Percentiles rank a stretch among this genome's conserved stretches.
Conservation (phyloP, 2,113 vertebrate genomes). For the Tetrao urogallus region DNA sequence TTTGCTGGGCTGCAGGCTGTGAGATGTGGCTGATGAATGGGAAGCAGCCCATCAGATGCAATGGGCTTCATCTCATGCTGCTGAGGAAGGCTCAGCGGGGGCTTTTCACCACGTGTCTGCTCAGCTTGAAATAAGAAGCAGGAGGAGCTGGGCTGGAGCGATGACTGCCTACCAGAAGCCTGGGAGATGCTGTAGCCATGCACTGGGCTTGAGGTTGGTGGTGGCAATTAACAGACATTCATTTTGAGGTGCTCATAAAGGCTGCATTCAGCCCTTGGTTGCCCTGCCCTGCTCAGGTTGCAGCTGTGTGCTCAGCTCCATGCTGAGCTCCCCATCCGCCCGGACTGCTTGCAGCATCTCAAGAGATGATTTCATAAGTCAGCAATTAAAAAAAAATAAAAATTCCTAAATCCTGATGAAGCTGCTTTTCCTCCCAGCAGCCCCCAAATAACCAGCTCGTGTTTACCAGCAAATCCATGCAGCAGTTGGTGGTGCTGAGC, state of each 20-base stretch:
- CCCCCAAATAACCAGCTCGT: not conserved
- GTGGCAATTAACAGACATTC: not conserved
- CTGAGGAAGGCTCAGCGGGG: not conserved
- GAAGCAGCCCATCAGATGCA: not conserved
- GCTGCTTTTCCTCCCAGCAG: not conserved
- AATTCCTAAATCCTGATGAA: not conserved
- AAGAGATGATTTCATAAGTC: not conserved
- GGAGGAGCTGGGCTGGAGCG: not conserved
- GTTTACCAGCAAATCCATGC: not conserved
- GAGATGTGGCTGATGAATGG: not conserved
- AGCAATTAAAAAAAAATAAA: not conserved
- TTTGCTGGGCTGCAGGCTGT: not conserved
- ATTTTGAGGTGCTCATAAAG: not conserved
- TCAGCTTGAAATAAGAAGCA: not conserved
- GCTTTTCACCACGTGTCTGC: not conserved
- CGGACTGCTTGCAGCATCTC: fast-evolving
- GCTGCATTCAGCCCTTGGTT: fast-evolving
- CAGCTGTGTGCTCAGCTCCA: not conserved
- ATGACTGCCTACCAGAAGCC: not conserved
- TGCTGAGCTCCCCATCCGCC: not conserved
- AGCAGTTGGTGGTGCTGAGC: not conserved
- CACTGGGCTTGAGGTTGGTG: not conserved
- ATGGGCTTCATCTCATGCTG: not conserved
- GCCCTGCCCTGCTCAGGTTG: fast-evolving
- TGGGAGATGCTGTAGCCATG: not conserved